These are phyloP conservation scores for Gandaritis pyraliata DNA, from an alignment of 2,888 invertebrate genomes.

Conservation along the genomic window DNA sequence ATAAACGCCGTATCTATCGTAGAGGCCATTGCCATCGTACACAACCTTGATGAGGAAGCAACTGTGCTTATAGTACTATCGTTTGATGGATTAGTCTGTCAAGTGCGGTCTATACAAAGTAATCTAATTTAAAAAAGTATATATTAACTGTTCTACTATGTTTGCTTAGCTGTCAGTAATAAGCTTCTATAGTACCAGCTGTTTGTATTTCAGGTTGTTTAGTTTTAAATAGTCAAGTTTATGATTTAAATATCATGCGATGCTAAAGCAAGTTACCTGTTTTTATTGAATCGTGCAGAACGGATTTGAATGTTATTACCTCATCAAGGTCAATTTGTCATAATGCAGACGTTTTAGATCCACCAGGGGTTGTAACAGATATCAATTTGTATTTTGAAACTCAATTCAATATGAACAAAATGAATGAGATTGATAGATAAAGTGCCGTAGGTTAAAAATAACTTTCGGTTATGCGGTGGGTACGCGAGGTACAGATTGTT, in stretches of 20 bases:
- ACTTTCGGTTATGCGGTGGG: neutral
- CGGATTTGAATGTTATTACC: constrained; percentile 37
- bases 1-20: constrained; percentile 5
- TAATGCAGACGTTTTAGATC: constrained; percentile 27
- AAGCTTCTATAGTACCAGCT: constrained; percentile 45
- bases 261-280: constrained; percentile 28
- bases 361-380: constrained; percentile 14
- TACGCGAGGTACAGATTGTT: too few relatives aligned
- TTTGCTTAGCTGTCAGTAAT: constrained; percentile 55
- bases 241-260: constrained; percentile 30
- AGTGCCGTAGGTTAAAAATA: neutral
- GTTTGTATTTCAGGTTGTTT: constrained; percentile 23
- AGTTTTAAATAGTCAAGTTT: constrained; percentile 24
- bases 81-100: constrained; percentile 70
- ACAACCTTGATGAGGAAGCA: constrained; percentile 66
- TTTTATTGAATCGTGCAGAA: constrained; percentile 43
- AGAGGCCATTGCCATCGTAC: constrained; percentile 69
- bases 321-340: constrained; percentile 38
- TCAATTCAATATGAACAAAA: neutral
- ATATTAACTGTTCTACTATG: constrained; percentile 68
- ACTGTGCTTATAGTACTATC: constrained; percentile 63
- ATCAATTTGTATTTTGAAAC: constrained; percentile 4
- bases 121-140: constrained; percentile 66
- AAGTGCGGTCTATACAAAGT: constrained; percentile 55
- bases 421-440: neutral